These are phyloP conservation scores for Umimayanthus kanabou DNA, from an alignment of 92 coral and sea anemone species.

Conservation along the genomic window DNA sequence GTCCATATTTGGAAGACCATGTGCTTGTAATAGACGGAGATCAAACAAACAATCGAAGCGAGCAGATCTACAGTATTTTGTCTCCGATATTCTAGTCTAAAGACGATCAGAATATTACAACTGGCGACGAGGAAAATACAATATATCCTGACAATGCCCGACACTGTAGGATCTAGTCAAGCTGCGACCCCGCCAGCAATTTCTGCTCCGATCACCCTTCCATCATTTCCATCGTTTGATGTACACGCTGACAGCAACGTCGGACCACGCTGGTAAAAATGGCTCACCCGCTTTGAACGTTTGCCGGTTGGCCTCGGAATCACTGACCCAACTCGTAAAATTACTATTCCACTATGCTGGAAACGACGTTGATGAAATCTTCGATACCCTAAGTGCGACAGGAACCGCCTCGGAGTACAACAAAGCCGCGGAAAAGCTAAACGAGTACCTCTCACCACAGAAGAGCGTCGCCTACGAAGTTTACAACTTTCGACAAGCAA, in stretches of 20 bases:
- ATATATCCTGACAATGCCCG: slow-evolving; percentile 11
- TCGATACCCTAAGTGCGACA: slow-evolving; percentile 27
- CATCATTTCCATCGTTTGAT: slow-evolving; percentile 36
- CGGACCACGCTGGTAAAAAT: slow-evolving; percentile 41
- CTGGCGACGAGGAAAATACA: slow-evolving; percentile 26
- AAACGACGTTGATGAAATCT: slow-evolving; percentile 33
- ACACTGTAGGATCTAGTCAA: not conserved
- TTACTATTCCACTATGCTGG: slow-evolving; percentile 39
- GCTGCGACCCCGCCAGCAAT: slow-evolving; percentile 1
- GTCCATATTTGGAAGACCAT: slow-evolving; percentile 11
- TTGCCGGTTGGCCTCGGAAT: slow-evolving; percentile 11
- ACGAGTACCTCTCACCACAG: slow-evolving; percentile 45
- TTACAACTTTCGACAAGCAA: slow-evolving; percentile 36
- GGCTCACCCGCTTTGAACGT: slow-evolving; percentile 11
- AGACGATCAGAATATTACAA: not conserved
- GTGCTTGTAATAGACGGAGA: not conserved
- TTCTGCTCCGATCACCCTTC: slow-evolving; percentile 22
- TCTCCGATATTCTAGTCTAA: not conserved
- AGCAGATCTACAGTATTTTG: not conserved
- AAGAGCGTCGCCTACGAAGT: slow-evolving; percentile 44
- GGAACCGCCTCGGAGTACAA: slow-evolving; percentile 28
- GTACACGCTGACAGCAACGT: slow-evolving; percentile 54
- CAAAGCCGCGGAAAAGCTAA: slow-evolving; percentile 35
- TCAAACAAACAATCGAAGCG: not conserved
- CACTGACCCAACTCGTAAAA: slow-evolving; percentile 13